Conservation (phyloP, 37 sponge, comb jelly and placozoan species). For the Beroe forskalii region DNA sequence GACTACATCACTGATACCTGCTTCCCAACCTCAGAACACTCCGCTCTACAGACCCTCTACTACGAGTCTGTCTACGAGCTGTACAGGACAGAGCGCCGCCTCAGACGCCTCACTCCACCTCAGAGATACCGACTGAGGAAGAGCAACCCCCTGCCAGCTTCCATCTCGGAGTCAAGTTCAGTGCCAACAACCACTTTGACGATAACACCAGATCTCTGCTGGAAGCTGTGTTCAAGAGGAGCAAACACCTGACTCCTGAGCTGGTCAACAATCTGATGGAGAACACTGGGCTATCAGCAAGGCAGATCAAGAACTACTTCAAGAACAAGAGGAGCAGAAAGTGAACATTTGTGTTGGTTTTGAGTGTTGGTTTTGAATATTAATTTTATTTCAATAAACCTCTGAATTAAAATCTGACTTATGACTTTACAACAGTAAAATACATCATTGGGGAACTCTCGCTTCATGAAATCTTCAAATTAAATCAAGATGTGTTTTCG, state of each 20-base stretch:
- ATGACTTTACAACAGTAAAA: no score
- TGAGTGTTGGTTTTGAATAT: neutral
- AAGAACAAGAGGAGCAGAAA: constrained; percentile 51
- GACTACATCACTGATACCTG: neutral
- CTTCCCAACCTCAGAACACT: constrained; percentile 40
- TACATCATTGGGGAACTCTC: no score
- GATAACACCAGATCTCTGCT: neutral
- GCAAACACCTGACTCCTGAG: neutral
- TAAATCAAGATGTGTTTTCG: no score
- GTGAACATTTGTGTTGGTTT: neutral
- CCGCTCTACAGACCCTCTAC: neutral
- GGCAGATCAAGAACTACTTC: constrained; percentile 57
- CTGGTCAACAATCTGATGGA: neutral
- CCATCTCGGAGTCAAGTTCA: constrained; percentile 9
- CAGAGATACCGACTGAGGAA: constrained; percentile 59
- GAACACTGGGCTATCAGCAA: constrained; percentile 22
- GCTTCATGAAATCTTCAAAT: no score
- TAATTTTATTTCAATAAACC: neutral
- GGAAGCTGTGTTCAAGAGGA: constrained; percentile 26
- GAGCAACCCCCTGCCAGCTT: neutral
- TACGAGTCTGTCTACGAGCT: constrained; percentile 20
- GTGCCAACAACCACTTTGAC: constrained; percentile 50
- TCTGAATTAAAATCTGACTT: no score
- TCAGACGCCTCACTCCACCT: neutral
- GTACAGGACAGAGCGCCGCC: neutral